A percentile compares a stretch with the other conserved stretches of the same genome.
Evolutionary conservation across 2,113 vertebrate genomes (phyloP).

Genomic region (Drymodes brunneopygia): DNA sequence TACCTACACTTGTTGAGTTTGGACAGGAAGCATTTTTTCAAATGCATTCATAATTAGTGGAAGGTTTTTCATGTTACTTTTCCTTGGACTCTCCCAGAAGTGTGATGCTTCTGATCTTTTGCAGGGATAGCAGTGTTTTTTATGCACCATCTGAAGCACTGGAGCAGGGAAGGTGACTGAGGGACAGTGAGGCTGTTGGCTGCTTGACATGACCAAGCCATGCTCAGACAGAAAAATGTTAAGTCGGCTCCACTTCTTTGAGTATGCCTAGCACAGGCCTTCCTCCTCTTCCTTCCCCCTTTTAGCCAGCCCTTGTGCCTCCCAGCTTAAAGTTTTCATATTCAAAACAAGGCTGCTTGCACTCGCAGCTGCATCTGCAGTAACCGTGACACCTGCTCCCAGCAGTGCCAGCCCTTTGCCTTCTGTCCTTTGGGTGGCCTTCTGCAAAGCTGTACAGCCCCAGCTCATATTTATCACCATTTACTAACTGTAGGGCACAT

Average conservation of each 20-base stretch:
- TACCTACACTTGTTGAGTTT: not conserved
- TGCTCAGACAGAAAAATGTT: not conserved
- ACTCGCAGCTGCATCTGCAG: not conserved
- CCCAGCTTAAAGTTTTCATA: conserved; percentile 4
- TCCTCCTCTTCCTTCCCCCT: conserved; percentile 25
- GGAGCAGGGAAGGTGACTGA: not conserved
- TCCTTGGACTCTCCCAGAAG: not conserved
- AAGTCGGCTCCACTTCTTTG: not conserved
- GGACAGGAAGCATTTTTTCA: not conserved
- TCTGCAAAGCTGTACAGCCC: not conserved
- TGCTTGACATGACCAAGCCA: not conserved
- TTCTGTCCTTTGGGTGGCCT: not conserved
- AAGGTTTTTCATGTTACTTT: not conserved
- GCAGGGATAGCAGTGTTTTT: not conserved
- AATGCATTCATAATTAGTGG: not conserved
- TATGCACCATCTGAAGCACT: not conserved
- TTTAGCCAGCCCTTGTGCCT: not conserved
- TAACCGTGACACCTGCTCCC: not conserved
- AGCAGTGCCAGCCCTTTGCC: not conserved
- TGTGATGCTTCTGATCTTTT: not conserved
- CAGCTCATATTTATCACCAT: not conserved
- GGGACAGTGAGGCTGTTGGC: not conserved
- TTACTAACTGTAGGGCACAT: not conserved
- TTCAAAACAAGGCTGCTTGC: conserved; percentile 17
- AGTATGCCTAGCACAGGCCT: not conserved